Percentiles rank a stretch among this genome's conserved stretches.
Conservation (phyloP, 2,797 vertebrate genomes). For the Melanotaenia maccullochi region DNA sequence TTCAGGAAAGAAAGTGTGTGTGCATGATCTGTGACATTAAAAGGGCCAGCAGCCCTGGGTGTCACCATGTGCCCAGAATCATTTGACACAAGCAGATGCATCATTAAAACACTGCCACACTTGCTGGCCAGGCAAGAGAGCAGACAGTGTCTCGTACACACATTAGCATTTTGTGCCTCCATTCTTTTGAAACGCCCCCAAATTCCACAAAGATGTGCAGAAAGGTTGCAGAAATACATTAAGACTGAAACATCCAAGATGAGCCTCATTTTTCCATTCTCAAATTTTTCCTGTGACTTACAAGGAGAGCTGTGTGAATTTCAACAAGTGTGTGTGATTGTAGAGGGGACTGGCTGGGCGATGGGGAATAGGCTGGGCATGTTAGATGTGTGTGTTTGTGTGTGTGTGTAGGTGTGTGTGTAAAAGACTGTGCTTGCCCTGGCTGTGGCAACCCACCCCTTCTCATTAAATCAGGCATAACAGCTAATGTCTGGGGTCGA, state of each 20-base stretch:
- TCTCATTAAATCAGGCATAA: slow-evolving; percentile 82
- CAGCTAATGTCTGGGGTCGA: slow-evolving; percentile 68
- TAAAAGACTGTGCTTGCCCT: slow-evolving; percentile 38
- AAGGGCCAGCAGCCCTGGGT: slow-evolving; percentile 80
- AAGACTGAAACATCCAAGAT: slow-evolving; percentile 37
- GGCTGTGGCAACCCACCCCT: slow-evolving; percentile 65
- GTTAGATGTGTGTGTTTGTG: slow-evolving; percentile 25
- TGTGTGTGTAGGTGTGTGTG: slow-evolving; percentile 9
- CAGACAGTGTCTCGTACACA: slow-evolving; percentile 65
- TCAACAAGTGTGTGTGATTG: slow-evolving; percentile 61
- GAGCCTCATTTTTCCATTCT: slow-evolving; percentile 33
- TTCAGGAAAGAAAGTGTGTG: slow-evolving; percentile 55
- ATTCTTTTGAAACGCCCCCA: slow-evolving; percentile 53
- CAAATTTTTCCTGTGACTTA: slow-evolving; percentile 49
- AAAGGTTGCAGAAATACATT: slow-evolving; percentile 45
- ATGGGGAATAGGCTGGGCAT: slow-evolving; percentile 43
- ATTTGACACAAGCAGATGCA: slow-evolving; percentile 87
- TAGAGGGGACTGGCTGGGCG: slow-evolving; percentile 42
- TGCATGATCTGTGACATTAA: slow-evolving; percentile 76
- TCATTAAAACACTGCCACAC: slow-evolving; percentile 85
- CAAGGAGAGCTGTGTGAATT: slow-evolving; percentile 57
- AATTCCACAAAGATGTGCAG: slow-evolving; percentile 69
- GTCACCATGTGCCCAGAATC: slow-evolving; percentile 85
- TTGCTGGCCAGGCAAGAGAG: slow-evolving; percentile 70
- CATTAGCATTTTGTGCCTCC: slow-evolving; percentile 62